Evolutionary conservation across 2,888 invertebrate genomes (phyloP).

Genomic region (Barypeithes pellucidus): DNA sequence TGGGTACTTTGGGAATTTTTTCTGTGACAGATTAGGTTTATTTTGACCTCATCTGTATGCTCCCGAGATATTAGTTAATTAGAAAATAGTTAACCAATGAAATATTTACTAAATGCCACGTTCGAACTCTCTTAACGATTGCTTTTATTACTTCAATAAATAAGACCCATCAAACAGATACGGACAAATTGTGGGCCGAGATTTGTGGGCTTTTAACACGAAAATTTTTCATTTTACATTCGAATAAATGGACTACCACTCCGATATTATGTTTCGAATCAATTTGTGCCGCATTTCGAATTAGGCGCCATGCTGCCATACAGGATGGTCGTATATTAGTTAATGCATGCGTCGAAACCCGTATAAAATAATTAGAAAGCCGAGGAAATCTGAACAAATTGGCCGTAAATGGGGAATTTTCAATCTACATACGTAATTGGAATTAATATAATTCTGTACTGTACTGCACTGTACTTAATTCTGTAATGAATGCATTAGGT

Average conservation of each 20-base stretch:
- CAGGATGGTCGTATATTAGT: conserved; percentile 42
- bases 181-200: conserved; percentile 46
- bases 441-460: too few relatives aligned
- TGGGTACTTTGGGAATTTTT: too few relatives aligned
- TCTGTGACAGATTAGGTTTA: too few relatives aligned
- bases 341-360: conserved; percentile 32
- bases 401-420: conserved; percentile 17
- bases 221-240: conserved; percentile 48
- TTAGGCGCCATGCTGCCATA: conserved; percentile 50
- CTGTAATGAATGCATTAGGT: too few relatives aligned
- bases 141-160: conserved; percentile 48
- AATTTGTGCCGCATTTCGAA: conserved; percentile 49
- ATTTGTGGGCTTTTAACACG: conserved; percentile 54
- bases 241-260: conserved; percentile 49
- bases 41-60: too few relatives aligned
- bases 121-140: conserved; percentile 35
- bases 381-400: conserved; percentile 42
- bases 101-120: too few relatives aligned
- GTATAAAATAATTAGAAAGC: conserved; percentile 37
- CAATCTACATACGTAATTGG: too few relatives aligned
- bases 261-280: conserved; percentile 51
- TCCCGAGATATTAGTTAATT: too few relatives aligned
- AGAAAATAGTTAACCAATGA: too few relatives aligned
- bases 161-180: conserved; percentile 44
- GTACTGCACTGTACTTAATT: too few relatives aligned